phyloP scores from a whole-genome alignment of 2,888 invertebrate species.

The Antheraea assamensis region DNA sequence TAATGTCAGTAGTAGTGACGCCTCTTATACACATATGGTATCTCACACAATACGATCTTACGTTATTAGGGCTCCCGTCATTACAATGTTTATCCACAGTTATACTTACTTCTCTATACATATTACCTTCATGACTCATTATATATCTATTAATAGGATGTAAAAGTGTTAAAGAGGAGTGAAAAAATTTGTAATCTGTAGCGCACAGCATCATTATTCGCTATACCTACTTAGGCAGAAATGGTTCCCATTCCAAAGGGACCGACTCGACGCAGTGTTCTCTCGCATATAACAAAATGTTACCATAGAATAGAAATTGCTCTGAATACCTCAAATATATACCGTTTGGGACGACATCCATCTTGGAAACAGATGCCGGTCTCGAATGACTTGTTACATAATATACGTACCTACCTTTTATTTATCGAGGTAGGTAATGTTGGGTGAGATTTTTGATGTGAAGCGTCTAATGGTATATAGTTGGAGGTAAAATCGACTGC shows the following conservation, averaged over 20 bases:
- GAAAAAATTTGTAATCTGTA: background rate
- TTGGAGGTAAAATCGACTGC: no score
- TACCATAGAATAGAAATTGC: slow-evolving; percentile 12
- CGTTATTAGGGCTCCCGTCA: no score
- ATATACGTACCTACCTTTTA: background rate
- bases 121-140: no score
- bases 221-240: background rate
- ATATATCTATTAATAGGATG: no score
- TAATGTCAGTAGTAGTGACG: no score
- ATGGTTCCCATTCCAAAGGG: background rate
- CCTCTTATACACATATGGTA: no score
- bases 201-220: background rate
- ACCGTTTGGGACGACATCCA: slow-evolving; percentile 15
- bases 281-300: slow-evolving; percentile 3
- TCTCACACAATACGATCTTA: no score
- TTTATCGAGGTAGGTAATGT: slow-evolving; percentile 2
- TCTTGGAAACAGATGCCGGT: slow-evolving; percentile 16
- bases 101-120: no score
- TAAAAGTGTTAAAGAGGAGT: no score
- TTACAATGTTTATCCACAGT: no score
- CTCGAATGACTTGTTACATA: slow-evolving; percentile 1
- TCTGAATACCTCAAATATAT: slow-evolving; percentile 8
- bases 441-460: background rate
- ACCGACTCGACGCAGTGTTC: background rate
- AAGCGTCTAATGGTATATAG: background rate